phyloP scores from a whole-genome alignment of 2,888 invertebrate species.

The Drosophila picticornis region DNA sequence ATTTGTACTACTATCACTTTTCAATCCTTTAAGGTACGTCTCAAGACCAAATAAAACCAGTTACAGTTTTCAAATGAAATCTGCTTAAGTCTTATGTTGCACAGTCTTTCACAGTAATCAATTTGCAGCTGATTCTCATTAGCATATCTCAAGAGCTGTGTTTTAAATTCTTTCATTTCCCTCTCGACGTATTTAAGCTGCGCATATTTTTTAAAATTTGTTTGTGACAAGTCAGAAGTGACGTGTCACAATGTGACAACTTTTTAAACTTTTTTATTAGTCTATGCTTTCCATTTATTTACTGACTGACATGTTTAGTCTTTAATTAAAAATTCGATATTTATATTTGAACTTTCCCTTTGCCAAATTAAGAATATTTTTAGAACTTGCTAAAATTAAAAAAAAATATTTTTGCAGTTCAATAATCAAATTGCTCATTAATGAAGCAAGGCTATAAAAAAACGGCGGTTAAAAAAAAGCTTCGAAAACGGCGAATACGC shows the following conservation, averaged over 20 bases:
- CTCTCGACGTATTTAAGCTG: not conserved
- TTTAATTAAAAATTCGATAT: constrained; percentile 8
- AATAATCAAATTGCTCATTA: constrained; percentile 70
- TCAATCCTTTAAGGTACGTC: no score
- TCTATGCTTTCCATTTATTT: constrained; percentile 5
- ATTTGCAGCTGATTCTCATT: constrained; percentile 22
- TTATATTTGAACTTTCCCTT: not conserved
- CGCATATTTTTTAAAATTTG: constrained; percentile 17
- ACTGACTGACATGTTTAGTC: constrained; percentile 16
- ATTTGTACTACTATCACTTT: not conserved
- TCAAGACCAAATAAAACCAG: not conserved
- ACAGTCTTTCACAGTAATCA: constrained; percentile 10
- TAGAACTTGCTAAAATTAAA: not conserved
- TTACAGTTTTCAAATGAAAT: not conserved
- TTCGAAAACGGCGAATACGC: constrained; percentile 13
- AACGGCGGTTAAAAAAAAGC: constrained; percentile 15
- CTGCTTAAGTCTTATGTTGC: not conserved
- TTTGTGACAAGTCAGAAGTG: constrained; percentile 18
- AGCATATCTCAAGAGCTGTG: constrained; percentile 1
- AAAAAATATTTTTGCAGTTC: constrained; percentile 51
- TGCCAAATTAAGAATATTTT: constrained; percentile 7
- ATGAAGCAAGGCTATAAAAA: constrained; percentile 44
- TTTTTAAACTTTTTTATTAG: constrained; percentile 4
- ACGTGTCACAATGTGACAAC: constrained; percentile 20
- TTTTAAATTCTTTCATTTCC: constrained; percentile 14